Evolutionary conservation across 2,888 invertebrate genomes (phyloP).

Genomic region (Cryptocheilus praepositus): DNA sequence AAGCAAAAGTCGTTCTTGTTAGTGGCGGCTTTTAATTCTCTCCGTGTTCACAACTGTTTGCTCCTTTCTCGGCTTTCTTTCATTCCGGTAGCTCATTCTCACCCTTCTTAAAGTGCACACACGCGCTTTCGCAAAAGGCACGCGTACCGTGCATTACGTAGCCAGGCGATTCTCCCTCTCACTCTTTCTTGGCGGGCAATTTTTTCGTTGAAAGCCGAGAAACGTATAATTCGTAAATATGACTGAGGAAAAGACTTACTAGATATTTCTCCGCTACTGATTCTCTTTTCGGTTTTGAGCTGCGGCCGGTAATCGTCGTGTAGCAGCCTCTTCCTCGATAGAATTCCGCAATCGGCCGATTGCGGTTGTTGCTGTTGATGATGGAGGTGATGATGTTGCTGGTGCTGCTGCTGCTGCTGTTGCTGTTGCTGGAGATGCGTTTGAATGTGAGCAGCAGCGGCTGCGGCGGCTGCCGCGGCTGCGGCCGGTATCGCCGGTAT

Average conservation of each 20-base stretch:
- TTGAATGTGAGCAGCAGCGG: slow-evolving; percentile 68
- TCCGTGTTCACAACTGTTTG: slow-evolving; percentile 29
- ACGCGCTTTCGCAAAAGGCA: slow-evolving; percentile 26
- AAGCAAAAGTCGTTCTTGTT: slow-evolving; percentile 63
- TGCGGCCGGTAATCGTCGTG: slow-evolving; percentile 66
- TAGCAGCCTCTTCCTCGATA: slow-evolving; percentile 65
- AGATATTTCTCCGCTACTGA: slow-evolving; percentile 52
- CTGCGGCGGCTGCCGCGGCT: slow-evolving; percentile 73
- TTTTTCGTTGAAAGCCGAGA: no score
- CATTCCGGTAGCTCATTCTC: slow-evolving; percentile 42
- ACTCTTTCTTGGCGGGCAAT: no score
- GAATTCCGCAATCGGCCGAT: slow-evolving; percentile 59
- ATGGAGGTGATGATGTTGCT: slow-evolving; percentile 40
- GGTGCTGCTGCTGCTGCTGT: slow-evolving; percentile 57
- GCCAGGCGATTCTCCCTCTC: no score
- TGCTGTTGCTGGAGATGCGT: slow-evolving; percentile 66
- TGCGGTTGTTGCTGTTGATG: slow-evolving; percentile 25
- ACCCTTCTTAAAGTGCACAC: slow-evolving; percentile 43
- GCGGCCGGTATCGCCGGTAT: slow-evolving; percentile 56
- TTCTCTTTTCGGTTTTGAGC: slow-evolving; percentile 44
- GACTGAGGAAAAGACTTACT: slow-evolving; percentile 36
- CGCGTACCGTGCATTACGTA: neutral
- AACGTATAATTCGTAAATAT: no score
- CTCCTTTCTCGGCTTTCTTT: slow-evolving; percentile 38
- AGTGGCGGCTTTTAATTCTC: slow-evolving; percentile 59